Base-by-base conservation (phyloP, 2,797 vertebrate species). In the Semaprochilodus insignis region DNA sequence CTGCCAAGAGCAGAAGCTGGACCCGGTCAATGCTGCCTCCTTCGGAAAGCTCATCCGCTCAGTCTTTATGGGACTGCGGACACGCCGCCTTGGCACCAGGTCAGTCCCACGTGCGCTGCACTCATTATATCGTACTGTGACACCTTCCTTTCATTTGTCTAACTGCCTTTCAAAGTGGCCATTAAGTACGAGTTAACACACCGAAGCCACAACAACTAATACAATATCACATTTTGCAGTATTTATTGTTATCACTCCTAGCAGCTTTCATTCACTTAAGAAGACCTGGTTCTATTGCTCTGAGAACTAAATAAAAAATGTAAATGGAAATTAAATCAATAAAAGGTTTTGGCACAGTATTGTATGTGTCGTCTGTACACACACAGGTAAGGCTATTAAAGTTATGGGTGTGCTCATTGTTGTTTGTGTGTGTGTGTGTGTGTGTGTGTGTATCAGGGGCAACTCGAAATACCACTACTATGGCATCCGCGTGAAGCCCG, bases 391-490 rank as follows among this genome's bases (percentile, higher is more conserved):
- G 25, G 25, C 16, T 63, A 14, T 36, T 36, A 36, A 36, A 40
- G 17, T 15, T 25, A 17, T 6, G 10, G 44, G 6, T 13, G 15
- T 52, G 51, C 23, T 25, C 40, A 23, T 7, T 71, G 19, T 65
- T 62, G 36, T 63, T 13, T 76, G 34, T 75, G 40, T 69, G 31
- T 77, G 60, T 87, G 62, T 80, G 36, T 63, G 4, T 76, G 34
- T 75, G 40, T 69, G 31, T 77, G 60, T 87, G 62, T 91, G 80
- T 80, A 69, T 83, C 91, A 99, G 98, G 92, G 98, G 98, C 36
- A 99, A 99, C 93, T 99, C 98, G 3, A 99, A 99, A 89, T 99
- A 99, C 83, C 98, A 99, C 90, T 99, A 99, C 89, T 99, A 99
- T 0, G 98, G 98, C 77, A 99, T 99, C 91, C 97, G 98, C 1